Evolutionary conservation across 2,888 invertebrate genomes (phyloP).

Genomic region (Melanargia galathea): DNA sequence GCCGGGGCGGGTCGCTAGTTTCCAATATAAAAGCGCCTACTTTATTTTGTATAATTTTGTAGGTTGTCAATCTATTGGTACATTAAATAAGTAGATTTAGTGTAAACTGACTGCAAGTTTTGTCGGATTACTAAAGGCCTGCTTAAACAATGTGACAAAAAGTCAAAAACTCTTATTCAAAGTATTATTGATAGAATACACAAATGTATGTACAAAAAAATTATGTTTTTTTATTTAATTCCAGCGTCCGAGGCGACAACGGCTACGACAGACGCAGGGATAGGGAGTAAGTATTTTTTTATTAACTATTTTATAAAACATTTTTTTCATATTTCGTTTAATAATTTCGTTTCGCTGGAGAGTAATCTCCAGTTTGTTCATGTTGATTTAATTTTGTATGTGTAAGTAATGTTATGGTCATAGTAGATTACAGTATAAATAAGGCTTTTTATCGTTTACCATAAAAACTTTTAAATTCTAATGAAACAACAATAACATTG

Average conservation of each 20-base stretch:
- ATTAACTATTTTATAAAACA: background rate
- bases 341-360: too few species aligned
- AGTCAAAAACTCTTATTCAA: background rate
- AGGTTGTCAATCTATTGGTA: constrained; percentile 60
- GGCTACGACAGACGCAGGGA: constrained; percentile 79
- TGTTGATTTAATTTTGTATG: too few species aligned
- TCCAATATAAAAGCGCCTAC: constrained; percentile 55
- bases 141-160: constrained; percentile 54
- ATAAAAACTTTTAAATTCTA: too few species aligned
- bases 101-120: constrained; percentile 55
- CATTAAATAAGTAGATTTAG: constrained; percentile 63
- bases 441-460: too few species aligned
- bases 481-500: too few species aligned
- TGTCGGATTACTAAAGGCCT: constrained; percentile 72
- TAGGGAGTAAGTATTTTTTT: constrained; percentile 80
- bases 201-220: background rate
- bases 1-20: too few species aligned
- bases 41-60: constrained; percentile 38
- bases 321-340: too few species aligned
- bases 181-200: background rate
- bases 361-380: too few species aligned
- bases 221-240: constrained; percentile 36
- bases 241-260: constrained; percentile 72
- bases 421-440: too few species aligned
- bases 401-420: too few species aligned